These are phyloP conservation scores for Cheilosia urbana DNA, from an alignment of 2,888 invertebrate species.

Conservation along the genomic window DNA sequence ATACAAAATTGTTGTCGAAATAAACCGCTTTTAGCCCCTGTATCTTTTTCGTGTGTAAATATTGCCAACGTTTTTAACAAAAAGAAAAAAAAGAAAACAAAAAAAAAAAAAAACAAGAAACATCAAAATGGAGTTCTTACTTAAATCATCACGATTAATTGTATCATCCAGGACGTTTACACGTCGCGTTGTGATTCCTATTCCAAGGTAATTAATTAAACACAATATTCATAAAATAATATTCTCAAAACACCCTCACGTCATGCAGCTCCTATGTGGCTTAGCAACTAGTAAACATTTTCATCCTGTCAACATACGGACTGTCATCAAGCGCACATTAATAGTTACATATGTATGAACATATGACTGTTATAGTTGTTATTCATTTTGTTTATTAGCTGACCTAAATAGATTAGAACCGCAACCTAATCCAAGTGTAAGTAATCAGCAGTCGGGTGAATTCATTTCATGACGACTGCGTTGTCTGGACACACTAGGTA, in stretches of 20 bases:
- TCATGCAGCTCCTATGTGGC: background rate
- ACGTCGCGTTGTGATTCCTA: slow-evolving; percentile 83
- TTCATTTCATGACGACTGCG: slow-evolving; percentile 18
- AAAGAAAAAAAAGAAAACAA: slow-evolving; percentile 10
- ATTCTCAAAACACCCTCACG: background rate
- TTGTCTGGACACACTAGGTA: background rate
- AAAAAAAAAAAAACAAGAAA: slow-evolving; percentile 20
- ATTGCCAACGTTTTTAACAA: slow-evolving; percentile 33
- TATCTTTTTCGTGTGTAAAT: slow-evolving; percentile 51
- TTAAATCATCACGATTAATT: slow-evolving; percentile 83
- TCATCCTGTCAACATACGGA: background rate
- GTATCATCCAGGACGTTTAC: slow-evolving; percentile 82
- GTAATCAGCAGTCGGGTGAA: background rate
- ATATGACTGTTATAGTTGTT: background rate
- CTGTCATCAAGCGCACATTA: background rate
- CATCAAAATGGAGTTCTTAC: slow-evolving; percentile 82
- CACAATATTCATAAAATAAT: slow-evolving; percentile 15
- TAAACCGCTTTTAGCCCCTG: slow-evolving; percentile 15
- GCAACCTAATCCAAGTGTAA: slow-evolving; percentile 5
- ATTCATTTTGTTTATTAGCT: slow-evolving; percentile 8
- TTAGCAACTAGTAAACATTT: background rate
- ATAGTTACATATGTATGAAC: background rate
- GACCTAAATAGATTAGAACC: slow-evolving; percentile 47
- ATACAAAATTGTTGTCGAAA: slow-evolving; percentile 6
- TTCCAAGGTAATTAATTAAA: slow-evolving; percentile 82